These are phyloP conservation scores for Eledona agricola DNA, from an alignment of 2,888 invertebrate genomes.

Conservation along the genomic window DNA sequence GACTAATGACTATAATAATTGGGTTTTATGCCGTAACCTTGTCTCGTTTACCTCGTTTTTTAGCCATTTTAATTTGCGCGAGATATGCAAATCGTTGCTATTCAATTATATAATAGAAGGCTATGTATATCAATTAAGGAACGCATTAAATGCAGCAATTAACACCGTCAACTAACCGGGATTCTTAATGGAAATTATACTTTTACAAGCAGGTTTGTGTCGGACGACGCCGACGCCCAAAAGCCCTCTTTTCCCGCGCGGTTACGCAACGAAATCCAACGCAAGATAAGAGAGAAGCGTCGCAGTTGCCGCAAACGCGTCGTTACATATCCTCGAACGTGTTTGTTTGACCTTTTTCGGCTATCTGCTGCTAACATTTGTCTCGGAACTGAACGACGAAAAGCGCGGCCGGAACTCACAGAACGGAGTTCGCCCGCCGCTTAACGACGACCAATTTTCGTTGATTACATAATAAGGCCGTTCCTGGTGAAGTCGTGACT, in stretches of 20 bases:
- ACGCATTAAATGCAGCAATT: slow-evolving; percentile 19
- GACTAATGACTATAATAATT: slow-evolving; percentile 1
- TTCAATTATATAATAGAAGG: slow-evolving; percentile 23
- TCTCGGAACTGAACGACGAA: no score
- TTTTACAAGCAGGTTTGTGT: no score
- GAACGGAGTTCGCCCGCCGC: no score
- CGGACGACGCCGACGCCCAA: no score
- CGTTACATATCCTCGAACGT: no score
- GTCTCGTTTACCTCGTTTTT: slow-evolving; percentile 25
- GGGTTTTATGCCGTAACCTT: slow-evolving; percentile 17
- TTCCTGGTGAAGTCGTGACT: slow-evolving; percentile 22
- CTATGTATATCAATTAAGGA: slow-evolving; percentile 24
- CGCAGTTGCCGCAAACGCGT: no score
- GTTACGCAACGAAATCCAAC: slow-evolving; percentile 10
- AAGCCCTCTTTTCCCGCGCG: slow-evolving; percentile 19
- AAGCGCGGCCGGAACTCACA: no score
- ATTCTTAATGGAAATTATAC: slow-evolving; percentile 15
- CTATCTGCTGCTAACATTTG: no score
- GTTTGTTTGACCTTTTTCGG: no score
- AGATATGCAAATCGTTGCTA: slow-evolving; percentile 15
- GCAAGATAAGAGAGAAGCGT: no score
- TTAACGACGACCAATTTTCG: no score
- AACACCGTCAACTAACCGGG: slow-evolving; percentile 5
- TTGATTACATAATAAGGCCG: slow-evolving; percentile 22
- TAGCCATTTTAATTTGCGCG: slow-evolving; percentile 9